Base-by-base conservation (phyloP, 2,797 vertebrate species). In the Cryptoblepharus egeriae region DNA sequence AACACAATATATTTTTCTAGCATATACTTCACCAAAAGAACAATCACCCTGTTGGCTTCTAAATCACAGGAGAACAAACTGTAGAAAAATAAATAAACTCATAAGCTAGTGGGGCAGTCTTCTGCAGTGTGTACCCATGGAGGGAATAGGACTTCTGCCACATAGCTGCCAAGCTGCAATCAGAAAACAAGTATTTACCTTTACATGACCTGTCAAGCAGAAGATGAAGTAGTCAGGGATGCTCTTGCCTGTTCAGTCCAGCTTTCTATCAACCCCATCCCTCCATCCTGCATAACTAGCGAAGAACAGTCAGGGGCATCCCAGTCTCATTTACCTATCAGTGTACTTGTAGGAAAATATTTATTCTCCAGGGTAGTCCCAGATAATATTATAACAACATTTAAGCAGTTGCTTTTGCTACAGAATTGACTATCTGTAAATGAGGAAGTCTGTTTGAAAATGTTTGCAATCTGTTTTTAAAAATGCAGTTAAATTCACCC, bases 401-500 rank as follows among this genome's bases (percentile, higher is more conserved):
- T 35, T 26, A 35, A 35, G 67, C 16, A 13, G 9, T n/a, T 20
- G 3, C 22, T 42, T 71, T 72, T 77, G 28, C 35, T 32, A 2
- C 2, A 22, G 37, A 52, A 74, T 26, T 58, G 15, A 71, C 11
- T 61, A n/a, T 16, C 32, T 49, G 69, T 5, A 70, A 42, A 69
- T 18, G 49, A 61, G 12, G 35, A 61, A 37, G 32, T 35, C 55
- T 64, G 16, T 57, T 69, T 82, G 37, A 24, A 60, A 77, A 61
- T 52, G 76, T 70, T 45, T 76, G n/a, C 65, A 45, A 60, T 60
- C 20, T 61, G 49, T 28, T 58, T 69, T 42, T 42, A 69, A 37
- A 11, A 69, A 42, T 69, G 10, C 3, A 30, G 64, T 49, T 26
- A 52, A 52, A 20, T 68, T 73, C 85, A 80, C 81, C 82, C 77